Evolutionary conservation across 2,888 invertebrate species (phyloP).

Genomic region (Euzophera pinguis): DNA sequence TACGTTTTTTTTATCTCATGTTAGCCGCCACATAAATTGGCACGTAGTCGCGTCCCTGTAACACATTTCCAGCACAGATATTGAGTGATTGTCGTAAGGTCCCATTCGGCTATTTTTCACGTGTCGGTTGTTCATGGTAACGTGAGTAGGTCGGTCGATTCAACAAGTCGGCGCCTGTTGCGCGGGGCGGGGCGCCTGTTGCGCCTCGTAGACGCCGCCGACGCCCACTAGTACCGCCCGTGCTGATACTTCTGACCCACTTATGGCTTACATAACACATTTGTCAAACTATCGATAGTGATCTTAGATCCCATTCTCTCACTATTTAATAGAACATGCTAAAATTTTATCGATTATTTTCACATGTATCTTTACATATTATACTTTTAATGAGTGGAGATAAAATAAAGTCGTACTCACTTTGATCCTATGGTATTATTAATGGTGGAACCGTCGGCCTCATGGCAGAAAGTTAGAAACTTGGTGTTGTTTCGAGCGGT

Average conservation of each 20-base stretch:
- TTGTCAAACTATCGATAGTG: not conserved
- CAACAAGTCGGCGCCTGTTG: constrained; percentile 77
- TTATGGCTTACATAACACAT: constrained; percentile 2
- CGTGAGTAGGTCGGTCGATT: constrained; percentile 80
- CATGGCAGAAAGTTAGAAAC: too few relatives aligned
- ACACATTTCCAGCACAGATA: not conserved
- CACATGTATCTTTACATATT: too few relatives aligned
- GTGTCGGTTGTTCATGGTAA: constrained; percentile 54
- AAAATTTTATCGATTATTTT: too few relatives aligned
- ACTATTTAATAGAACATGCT: too few relatives aligned
- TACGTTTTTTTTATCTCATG: too few relatives aligned
- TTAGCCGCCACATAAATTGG: too few relatives aligned
- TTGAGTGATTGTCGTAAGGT: constrained; percentile 15
- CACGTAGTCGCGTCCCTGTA: not conserved
- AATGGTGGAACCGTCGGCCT: too few relatives aligned
- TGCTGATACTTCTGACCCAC: constrained; percentile 59
- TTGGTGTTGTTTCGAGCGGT: too few relatives aligned
- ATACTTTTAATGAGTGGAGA: too few relatives aligned
- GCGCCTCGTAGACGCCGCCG: constrained; percentile 72
- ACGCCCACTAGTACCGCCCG: constrained; percentile 55
- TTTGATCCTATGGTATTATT: too few relatives aligned
- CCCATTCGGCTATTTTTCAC: constrained; percentile 44
- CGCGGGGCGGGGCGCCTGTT: constrained; percentile 70
- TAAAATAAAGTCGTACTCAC: too few relatives aligned
- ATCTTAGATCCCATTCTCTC: not conserved